Conservation (phyloP, 2,797 vertebrate species). For the Poecilia wingei region DNA sequence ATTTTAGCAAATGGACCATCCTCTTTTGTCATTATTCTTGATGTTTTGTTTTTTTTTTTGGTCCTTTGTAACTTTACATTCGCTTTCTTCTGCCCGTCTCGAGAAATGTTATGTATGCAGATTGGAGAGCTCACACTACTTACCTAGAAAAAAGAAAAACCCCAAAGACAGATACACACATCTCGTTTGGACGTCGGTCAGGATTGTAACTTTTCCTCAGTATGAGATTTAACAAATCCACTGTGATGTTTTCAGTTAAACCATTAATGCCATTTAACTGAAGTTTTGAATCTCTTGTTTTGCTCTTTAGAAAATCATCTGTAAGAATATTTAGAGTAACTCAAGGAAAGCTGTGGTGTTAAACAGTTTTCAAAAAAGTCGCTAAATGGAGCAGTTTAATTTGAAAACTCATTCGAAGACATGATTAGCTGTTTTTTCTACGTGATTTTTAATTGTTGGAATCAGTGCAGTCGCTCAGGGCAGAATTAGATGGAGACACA, state of each 20-base stretch:
- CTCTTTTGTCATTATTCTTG: constrained; percentile 17
- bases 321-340: not conserved
- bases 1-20: constrained; percentile 19
- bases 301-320: not conserved
- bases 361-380: not conserved
- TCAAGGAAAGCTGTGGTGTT: not conserved
- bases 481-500: not conserved
- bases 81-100: constrained; percentile 8
- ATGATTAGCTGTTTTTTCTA: not conserved
- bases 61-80: not conserved
- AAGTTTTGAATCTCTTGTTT: not conserved
- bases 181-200: not conserved
- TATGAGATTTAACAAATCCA: constrained; percentile 26
- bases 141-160: not conserved
- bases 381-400: not conserved
- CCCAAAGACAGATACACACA: not conserved
- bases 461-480: constrained; percentile 15
- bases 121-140: constrained; percentile 20
- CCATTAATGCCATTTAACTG: not conserved
- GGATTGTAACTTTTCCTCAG: not conserved
- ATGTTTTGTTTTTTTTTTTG: not conserved
- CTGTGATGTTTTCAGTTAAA: constrained; percentile 14
- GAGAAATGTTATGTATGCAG: constrained; percentile 18
- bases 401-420: not conserved
- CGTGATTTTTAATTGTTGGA: constrained; percentile 1